Evolutionary conservation across 2,797 vertebrate species (phyloP).

Genomic region (Rhinella marina): DNA sequence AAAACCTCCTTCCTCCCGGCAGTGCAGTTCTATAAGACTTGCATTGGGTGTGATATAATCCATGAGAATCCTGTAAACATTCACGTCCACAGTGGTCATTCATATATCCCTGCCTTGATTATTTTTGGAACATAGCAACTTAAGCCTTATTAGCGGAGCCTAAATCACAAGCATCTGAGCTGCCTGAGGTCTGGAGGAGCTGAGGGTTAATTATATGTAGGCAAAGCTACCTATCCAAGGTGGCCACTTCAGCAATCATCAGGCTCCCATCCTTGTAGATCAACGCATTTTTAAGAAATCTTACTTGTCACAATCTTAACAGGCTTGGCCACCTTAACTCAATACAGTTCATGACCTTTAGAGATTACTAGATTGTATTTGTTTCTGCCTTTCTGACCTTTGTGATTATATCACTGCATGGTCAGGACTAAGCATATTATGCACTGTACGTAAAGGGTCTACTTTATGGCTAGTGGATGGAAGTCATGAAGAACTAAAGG

Average conservation of each 20-base stretch:
- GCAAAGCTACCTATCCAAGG: conserved; percentile 40
- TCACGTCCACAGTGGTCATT: conserved; percentile 1
- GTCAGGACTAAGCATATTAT: not conserved
- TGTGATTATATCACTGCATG: not conserved
- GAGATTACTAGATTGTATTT: not conserved
- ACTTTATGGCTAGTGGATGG: not conserved
- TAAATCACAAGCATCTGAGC: conserved; percentile 47
- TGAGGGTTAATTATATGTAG: conserved; percentile 38
- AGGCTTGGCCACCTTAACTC: not conserved
- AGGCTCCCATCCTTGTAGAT: not conserved
- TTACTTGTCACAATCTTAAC: not conserved
- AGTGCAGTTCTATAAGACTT: not conserved
- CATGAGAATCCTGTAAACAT: conserved; percentile 11
- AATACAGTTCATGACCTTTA: not conserved
- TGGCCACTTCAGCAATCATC: not conserved
- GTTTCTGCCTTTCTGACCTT: conserved; percentile 19
- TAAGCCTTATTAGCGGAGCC: conserved; percentile 59
- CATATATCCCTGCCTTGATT: conserved; percentile 48
- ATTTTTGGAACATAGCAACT: conserved; percentile 54
- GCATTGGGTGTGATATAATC: conserved; percentile 19
- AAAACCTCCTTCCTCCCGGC: not conserved
- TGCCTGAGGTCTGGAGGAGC: conserved; percentile 20
- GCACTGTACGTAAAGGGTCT: not conserved
- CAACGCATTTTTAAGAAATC: not conserved
- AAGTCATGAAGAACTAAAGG: not conserved